These are phyloP conservation scores for Sebastes schlegelii DNA, from an alignment of 2,113 vertebrate species.

Conservation along the genomic window DNA sequence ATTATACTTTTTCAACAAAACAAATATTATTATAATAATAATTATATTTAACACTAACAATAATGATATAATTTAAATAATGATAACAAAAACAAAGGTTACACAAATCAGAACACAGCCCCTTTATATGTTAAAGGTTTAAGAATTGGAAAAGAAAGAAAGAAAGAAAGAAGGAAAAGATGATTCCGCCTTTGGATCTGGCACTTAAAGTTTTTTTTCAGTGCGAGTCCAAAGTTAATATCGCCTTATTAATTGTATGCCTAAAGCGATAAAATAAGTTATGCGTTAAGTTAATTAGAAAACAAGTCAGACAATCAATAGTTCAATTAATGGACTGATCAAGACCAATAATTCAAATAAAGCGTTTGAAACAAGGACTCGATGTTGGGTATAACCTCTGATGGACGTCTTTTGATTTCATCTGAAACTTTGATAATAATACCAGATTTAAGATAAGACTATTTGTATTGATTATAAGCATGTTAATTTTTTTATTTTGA, in stretches of 20 bases:
- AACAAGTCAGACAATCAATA: not conserved
- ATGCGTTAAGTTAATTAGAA: not conserved
- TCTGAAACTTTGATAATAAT: not conserved
- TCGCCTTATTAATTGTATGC: too few species aligned
- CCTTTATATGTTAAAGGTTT: not conserved
- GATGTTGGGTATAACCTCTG: not conserved
- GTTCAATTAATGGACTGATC: not conserved
- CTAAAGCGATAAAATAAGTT: not conserved
- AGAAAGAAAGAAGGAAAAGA: not conserved
- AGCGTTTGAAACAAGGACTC: not conserved
- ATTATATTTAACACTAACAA: not conserved
- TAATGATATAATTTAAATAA: not conserved
- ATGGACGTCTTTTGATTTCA: not conserved
- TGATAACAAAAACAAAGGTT: not conserved
- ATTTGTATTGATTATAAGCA: not conserved
- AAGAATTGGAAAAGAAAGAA: not conserved
- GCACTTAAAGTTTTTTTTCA: not conserved
- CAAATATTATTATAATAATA: not conserved
- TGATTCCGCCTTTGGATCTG: not conserved
- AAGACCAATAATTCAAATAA: not conserved
- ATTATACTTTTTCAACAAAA: not conserved
- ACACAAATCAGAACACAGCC: not conserved
- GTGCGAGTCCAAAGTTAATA: not conserved
- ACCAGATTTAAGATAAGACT: not conserved
- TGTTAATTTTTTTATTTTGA: not conserved